Conservation (phyloP, 2,113 vertebrate species). For the Oryctolagus cuniculus region DNA sequence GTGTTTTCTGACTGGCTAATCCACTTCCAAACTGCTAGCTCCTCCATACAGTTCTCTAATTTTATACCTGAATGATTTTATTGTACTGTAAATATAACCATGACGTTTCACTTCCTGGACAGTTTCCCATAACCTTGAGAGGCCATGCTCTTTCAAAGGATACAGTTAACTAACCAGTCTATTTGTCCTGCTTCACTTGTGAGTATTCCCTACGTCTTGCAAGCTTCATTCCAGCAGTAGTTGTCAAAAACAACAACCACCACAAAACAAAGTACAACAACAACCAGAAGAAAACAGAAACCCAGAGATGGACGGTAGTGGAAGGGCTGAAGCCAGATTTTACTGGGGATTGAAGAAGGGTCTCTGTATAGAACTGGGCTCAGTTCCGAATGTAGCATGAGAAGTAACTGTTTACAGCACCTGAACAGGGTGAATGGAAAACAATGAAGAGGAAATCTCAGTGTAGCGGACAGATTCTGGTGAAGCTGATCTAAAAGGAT, state of each 20-base stretch:
- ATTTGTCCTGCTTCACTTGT: neutral
- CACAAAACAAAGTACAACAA: no score
- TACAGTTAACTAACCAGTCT: neutral
- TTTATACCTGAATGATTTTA: neutral
- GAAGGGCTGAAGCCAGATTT: neutral
- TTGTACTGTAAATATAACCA: neutral
- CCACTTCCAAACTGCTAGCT: neutral
- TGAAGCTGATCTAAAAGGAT: neutral
- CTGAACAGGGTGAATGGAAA: neutral
- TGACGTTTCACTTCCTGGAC: neutral
- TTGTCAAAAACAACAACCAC: neutral
- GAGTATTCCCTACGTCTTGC: neutral
- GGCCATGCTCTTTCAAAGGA: neutral
- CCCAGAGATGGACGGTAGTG: neutral
- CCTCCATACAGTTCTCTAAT: neutral
- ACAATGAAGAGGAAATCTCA: neutral
- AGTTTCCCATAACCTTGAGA: neutral
- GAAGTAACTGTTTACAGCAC: neutral
- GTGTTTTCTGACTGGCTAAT: neutral
- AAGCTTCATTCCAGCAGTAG: neutral
- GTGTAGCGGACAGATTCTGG: neutral
- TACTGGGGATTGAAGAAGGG: neutral
- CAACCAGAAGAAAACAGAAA: neutral
- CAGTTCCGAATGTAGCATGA: neutral
- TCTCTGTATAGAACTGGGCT: neutral